Conservation (phyloP, 2,113 vertebrate genomes). For the Tetrao urogallus region DNA sequence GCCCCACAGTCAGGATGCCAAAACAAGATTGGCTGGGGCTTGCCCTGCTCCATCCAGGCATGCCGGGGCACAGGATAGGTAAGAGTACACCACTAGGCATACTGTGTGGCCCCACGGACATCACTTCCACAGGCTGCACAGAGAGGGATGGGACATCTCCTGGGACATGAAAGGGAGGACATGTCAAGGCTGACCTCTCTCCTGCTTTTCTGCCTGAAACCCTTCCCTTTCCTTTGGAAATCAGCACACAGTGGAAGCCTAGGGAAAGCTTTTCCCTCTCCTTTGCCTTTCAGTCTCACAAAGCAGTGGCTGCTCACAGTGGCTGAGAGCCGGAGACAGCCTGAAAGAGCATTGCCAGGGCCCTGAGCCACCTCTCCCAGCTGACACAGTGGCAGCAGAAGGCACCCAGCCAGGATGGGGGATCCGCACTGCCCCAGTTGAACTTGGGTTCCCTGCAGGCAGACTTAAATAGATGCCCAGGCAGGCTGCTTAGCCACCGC, state of each 20-base stretch:
- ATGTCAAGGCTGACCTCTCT: rapidly evolving
- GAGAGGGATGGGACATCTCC: neutral
- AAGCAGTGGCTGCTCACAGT: neutral
- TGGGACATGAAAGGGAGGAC: neutral
- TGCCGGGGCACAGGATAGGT: neutral
- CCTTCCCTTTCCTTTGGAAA: neutral
- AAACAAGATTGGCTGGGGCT: neutral
- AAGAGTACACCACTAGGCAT: neutral
- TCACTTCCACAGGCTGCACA: neutral
- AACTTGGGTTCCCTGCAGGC: neutral
- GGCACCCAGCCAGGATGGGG: neutral
- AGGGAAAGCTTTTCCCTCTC: neutral
- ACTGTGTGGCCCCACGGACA: rapidly evolving
- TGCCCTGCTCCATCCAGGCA: neutral
- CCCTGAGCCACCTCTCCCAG: neutral
- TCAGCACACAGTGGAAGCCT: neutral
- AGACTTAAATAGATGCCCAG: neutral
- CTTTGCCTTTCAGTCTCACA: neutral
- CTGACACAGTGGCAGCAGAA: neutral
- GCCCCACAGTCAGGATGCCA: neutral
- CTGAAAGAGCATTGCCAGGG: neutral
- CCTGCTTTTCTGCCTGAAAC: neutral
- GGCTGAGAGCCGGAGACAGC: neutral
- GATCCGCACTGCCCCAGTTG: neutral
- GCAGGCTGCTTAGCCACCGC: neutral